phyloP scores from a whole-genome alignment of 2,888 invertebrate species.

The Thera britannica region DNA sequence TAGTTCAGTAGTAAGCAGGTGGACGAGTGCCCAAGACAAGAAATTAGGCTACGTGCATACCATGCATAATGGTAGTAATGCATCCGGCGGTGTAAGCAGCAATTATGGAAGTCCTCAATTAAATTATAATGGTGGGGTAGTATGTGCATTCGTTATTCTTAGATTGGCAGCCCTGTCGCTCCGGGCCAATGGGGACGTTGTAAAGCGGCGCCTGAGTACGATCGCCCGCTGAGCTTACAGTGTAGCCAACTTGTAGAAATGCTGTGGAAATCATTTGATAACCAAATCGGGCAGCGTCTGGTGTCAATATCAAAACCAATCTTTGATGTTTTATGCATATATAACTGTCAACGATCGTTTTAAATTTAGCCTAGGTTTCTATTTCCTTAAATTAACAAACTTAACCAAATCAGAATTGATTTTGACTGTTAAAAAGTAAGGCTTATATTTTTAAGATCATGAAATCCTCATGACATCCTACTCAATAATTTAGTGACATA shows the following conservation, averaged over 20 bases:
- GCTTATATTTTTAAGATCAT: too few species aligned
- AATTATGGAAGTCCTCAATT: conserved; percentile 72
- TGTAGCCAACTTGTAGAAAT: conserved; percentile 56
- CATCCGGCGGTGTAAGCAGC: conserved; percentile 57
- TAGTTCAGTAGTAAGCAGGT: conserved; percentile 35
- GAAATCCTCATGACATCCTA: background rate
- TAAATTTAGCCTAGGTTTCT: background rate
- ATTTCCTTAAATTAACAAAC: too few species aligned
- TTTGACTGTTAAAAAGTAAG: too few species aligned
- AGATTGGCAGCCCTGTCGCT: conserved; percentile 80
- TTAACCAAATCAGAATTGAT: too few species aligned
- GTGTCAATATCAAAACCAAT: conserved; percentile 30
- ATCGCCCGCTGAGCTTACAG: conserved; percentile 74
- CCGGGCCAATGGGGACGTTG: conserved; percentile 74
- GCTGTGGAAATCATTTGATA: conserved; percentile 40
- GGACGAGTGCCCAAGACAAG: conserved; percentile 46
- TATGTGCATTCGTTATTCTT: conserved; percentile 67
- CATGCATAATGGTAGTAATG: conserved; percentile 54
- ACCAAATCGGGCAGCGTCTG: conserved; percentile 30
- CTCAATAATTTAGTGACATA: conserved; percentile 8
- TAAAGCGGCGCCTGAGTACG: conserved; percentile 77
- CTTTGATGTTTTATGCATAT: conserved; percentile 6
- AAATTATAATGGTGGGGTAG: conserved; percentile 71
- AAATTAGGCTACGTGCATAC: conserved; percentile 48
- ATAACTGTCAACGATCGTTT: background rate